A percentile compares a stretch with the other conserved stretches of the same genome.
phyloP scores from a whole-genome alignment of 2,113 vertebrate species.

The Asarcornis scutulata region DNA sequence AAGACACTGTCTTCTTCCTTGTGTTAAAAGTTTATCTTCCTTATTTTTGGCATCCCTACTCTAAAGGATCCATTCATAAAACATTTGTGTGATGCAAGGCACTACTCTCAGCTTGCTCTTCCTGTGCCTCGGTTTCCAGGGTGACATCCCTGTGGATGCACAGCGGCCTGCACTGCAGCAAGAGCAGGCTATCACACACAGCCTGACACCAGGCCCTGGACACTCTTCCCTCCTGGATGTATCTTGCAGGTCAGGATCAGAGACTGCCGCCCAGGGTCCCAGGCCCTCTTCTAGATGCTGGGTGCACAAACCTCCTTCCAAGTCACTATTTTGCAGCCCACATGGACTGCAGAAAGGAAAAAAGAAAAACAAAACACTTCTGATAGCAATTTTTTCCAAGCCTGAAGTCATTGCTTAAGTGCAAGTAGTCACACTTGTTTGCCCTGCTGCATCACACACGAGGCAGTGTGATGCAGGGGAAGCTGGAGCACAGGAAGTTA shows the following conservation, averaged over 20 bases:
- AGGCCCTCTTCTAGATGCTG: background rate
- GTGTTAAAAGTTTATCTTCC: background rate
- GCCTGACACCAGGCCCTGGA: background rate
- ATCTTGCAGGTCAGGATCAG: background rate
- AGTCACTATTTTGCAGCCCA: background rate
- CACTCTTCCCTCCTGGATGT: background rate
- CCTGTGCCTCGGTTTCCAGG: background rate
- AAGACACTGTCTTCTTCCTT: background rate
- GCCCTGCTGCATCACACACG: background rate
- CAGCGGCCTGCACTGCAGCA: background rate
- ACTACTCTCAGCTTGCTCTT: background rate
- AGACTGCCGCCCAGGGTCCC: background rate
- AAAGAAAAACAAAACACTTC: slow-evolving; percentile 40
- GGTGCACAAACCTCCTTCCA: background rate
- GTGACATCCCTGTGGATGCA: background rate
- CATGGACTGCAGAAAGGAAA: background rate
- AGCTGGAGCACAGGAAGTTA: background rate
- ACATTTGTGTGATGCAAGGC: background rate
- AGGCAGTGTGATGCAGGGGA: background rate
- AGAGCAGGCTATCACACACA: background rate
- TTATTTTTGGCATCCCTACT: background rate
- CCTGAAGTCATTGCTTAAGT: slow-evolving; percentile 29
- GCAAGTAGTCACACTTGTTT: slow-evolving; percentile 24
- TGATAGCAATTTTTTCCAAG: slow-evolving; percentile 14
- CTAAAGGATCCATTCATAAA: background rate